phyloP scores from a whole-genome alignment of 2,113 vertebrate genomes.

The Capreolus pygargus region DNA sequence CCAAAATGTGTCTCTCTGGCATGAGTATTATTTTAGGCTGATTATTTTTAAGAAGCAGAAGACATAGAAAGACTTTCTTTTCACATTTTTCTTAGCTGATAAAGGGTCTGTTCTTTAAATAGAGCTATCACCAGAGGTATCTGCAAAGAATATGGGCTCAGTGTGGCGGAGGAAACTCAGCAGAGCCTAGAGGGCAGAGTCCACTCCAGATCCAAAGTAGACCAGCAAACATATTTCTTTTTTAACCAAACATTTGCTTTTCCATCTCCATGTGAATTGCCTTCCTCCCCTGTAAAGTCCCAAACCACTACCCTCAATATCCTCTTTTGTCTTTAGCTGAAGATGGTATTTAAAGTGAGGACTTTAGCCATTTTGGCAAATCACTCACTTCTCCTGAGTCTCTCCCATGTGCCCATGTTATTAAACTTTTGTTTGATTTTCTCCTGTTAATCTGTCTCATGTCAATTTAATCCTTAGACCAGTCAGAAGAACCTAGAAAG shows the following conservation, averaged over 20 bases:
- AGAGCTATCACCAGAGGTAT: background rate
- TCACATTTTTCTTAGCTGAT: background rate
- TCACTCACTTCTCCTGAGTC: background rate
- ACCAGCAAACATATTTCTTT: background rate
- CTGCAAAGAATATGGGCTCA: background rate
- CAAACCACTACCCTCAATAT: background rate
- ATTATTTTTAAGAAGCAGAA: background rate
- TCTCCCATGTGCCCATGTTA: background rate
- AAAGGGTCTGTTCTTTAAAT: background rate
- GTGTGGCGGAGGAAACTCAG: background rate
- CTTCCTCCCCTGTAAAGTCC: background rate
- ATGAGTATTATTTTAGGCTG: background rate
- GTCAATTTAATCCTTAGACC: background rate
- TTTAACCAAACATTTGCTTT: background rate
- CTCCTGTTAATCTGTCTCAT: background rate
- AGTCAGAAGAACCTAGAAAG: background rate
- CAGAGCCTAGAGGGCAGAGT: background rate
- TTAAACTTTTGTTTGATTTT: background rate
- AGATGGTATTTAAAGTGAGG: background rate
- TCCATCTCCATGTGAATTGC: background rate
- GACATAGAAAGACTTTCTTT: background rate
- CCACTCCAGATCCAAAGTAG: background rate
- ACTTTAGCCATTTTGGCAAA: background rate
- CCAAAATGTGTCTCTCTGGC: background rate
- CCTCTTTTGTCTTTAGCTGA: background rate